These are phyloP conservation scores for Athalia cordata DNA, from an alignment of 2,888 invertebrate genomes.

Conservation along the genomic window DNA sequence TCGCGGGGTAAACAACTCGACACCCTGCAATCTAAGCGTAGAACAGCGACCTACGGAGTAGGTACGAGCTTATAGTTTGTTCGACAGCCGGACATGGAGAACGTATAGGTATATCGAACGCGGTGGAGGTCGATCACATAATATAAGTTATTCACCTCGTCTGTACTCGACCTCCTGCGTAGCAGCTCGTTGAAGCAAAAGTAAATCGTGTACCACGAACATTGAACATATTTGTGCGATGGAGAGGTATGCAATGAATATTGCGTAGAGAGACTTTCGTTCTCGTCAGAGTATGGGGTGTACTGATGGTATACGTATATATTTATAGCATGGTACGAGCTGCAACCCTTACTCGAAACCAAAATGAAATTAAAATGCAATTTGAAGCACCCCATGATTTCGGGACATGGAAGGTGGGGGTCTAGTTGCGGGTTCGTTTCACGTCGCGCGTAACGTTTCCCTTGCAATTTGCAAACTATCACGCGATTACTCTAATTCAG, in stretches of 20 bases:
- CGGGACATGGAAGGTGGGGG: constrained; percentile 46
- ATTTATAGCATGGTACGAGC: constrained; percentile 12
- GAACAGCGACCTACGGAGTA: too few species aligned
- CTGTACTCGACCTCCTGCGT: constrained; percentile 13
- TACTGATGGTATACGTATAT: not conserved
- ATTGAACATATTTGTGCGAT: too few species aligned
- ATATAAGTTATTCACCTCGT: constrained; percentile 40
- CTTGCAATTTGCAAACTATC: constrained; percentile 70
- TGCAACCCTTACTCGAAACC: constrained; percentile 62
- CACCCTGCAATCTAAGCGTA: constrained; percentile 43
- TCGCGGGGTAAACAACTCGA: constrained; percentile 67
- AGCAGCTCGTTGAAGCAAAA: not conserved
- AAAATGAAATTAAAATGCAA: constrained; percentile 72
- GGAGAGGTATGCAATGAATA: too few species aligned
- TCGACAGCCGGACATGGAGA: constrained; percentile 37
- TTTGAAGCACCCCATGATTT: constrained; percentile 68
- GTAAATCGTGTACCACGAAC: not conserved
- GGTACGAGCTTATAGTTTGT: constrained; percentile 9
- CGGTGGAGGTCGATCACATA: constrained; percentile 24
- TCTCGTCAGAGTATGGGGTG: not conserved
- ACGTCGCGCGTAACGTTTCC: constrained; percentile 62
- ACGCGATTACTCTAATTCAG: constrained; percentile 72
- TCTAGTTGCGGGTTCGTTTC: constrained; percentile 30
- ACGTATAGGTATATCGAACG: not conserved
- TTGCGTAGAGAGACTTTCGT: not conserved